Base-by-base conservation (phyloP, 2,888 invertebrate genomes). In the Idaea biselata region DNA sequence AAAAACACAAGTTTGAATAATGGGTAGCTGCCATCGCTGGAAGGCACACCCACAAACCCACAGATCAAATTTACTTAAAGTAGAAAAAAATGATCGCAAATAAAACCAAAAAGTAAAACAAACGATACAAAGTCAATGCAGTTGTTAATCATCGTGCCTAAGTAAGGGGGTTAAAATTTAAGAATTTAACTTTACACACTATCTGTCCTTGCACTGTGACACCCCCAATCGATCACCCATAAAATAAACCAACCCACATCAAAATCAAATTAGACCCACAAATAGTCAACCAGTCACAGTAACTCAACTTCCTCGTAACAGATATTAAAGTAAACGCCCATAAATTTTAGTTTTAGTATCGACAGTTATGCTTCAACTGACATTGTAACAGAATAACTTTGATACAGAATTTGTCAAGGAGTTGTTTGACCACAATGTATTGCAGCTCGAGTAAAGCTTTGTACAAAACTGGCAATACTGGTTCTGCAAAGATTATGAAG, bases 401-500 rank as follows among this genome's bases (percentile, higher is more conserved):
- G 65, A 55, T 57, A 63, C 44, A 31, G 61, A 61, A 63, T 68
- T 63, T 65, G 63, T 64, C 67, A 67, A 65, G 65, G 62, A 65
- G 63, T 63, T 58, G 62, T 58, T 44, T 14, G 44, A 44, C 44
- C 44, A 14, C 44, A 44, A 7, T 44, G 44, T 44, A 14, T 14
- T 44, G 44, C 44, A 44, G 44, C 14, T 44, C 11, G 44, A 11
- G n/a, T n/a, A 14, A 44, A 44, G 7, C 11, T 44, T 14, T 14
- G 44, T 44, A 44, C 44, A 44, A 44, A 25, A 25, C 25, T 25
- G 25, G 25, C 25, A 25, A 25, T 25, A 25, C 25, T 25, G 25
- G 5, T 25, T 3, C 25, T 3, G 5, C 25, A 25, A 25, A 25
- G n/a, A 25, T 25, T 25, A 25, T 5, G 25, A 25, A 25, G 25